Base-by-base conservation (phyloP, 2,113 vertebrate species). In the Pseudois nayaur region DNA sequence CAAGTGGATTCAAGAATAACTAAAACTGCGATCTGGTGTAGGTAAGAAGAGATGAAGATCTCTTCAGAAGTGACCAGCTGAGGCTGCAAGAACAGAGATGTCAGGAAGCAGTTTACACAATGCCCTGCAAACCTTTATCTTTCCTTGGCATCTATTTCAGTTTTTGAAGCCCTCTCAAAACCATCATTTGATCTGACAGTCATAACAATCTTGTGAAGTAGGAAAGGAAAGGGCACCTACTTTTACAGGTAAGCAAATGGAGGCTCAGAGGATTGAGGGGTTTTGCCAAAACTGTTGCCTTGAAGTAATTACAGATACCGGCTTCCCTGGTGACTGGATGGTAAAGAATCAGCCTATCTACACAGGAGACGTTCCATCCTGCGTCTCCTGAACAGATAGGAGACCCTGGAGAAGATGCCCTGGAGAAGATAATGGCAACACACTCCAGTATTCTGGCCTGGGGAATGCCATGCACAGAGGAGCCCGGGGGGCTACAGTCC, bases 161-260 rank as follows among this genome's bases (percentile, higher is more conserved):
- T 4, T 62, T 76, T 67, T 43, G 64, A 79, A 55, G 59, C 7
- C 31, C 13, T 76, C 50, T 45, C 50, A n/a, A 25, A 88, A 17
- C 3, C 8, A n/a, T 52, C 62, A 13, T 45, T 67, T 54, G 23
- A 43, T n/a, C 74, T 31, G 13, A 89, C 2, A 85, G 74, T 45
- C 25, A 40, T 13, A 59, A 71, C 31, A 87, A 57, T 82, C 23
- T 90, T 43, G 27, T 8, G 54, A 92, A 95, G 15, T n/a, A 59
- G 89, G 50, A 82, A 83, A 54, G 21, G 31, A 76, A 36, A 36
- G 7, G 4, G 31, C 33, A 71, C 8, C 14, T 40, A n/a, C 50
- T 91, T 36, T 79, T 59, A 64, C 55, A 55, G 48, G 27, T 74
- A 23, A 86, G 59, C 43, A 97, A 84, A 71, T 27, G 27, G 27